Conservation (phyloP, 2,888 invertebrate genomes). For the Polydrusus cervinus region DNA sequence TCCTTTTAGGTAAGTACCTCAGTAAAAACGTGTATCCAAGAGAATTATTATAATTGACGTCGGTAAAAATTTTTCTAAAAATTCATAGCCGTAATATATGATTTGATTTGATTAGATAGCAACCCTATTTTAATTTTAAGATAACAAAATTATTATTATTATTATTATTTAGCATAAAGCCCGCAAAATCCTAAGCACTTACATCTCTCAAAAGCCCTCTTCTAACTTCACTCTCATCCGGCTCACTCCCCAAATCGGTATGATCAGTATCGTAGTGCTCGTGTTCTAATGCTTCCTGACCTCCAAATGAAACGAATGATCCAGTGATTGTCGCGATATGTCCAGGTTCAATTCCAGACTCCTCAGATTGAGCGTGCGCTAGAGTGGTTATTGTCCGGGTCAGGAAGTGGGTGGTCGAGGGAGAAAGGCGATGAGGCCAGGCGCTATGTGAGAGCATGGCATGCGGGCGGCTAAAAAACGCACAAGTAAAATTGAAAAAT, state of each 20-base stretch:
- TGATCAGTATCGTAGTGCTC: constrained; percentile 84
- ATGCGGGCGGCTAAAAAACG: constrained; percentile 49
- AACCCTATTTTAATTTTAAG: too few species aligned
- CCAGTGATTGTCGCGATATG: constrained; percentile 83
- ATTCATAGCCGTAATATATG: too few species aligned
- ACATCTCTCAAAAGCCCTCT: constrained; percentile 87
- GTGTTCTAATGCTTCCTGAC: constrained; percentile 72
- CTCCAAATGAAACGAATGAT: constrained; percentile 75
- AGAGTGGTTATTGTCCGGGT: constrained; percentile 60
- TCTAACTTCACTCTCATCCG: constrained; percentile 85
- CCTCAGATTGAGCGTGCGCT: constrained; percentile 71
- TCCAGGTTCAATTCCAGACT: constrained; percentile 80
- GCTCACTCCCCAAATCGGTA: constrained; percentile 86
- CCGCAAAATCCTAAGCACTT: constrained; percentile 70
- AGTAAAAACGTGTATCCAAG: too few species aligned
- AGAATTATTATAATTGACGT: too few species aligned
- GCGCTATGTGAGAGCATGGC: constrained; percentile 69
- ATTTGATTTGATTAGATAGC: too few species aligned
- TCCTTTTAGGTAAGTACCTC: too few species aligned
- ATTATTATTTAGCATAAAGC: neutral
- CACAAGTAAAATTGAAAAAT: too few species aligned
- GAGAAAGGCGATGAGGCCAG: constrained; percentile 71
- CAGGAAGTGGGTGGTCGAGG: constrained; percentile 67
- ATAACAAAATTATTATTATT: too few species aligned
- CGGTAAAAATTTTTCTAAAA: too few species aligned